These are phyloP conservation scores for Sebastes minor DNA, from an alignment of 2,797 vertebrate genomes.

Conservation along the genomic window DNA sequence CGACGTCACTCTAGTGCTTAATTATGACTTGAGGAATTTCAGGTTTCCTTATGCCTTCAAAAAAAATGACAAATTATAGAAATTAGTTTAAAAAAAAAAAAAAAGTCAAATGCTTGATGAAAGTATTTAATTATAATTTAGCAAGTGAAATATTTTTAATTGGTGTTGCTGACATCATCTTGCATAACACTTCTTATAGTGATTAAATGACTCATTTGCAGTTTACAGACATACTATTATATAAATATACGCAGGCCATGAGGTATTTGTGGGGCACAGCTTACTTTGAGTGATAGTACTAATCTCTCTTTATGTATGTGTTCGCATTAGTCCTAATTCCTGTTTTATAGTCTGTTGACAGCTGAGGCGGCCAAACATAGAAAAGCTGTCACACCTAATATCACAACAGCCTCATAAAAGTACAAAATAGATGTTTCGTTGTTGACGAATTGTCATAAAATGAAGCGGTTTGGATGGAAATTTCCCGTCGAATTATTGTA, in stretches of 20 bases:
- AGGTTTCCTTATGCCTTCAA: neutral
- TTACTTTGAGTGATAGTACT: slow-evolving; percentile 25
- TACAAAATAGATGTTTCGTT: slow-evolving; percentile 35
- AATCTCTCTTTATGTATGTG: slow-evolving; percentile 37
- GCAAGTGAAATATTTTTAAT: neutral
- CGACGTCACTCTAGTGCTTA: neutral
- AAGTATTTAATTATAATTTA: neutral
- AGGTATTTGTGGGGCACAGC: slow-evolving; percentile 21
- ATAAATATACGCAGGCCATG: slow-evolving; percentile 9
- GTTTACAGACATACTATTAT: neutral
- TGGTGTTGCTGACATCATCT: neutral
- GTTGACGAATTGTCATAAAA: slow-evolving; percentile 19
- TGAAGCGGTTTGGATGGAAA: neutral
- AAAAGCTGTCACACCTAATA: slow-evolving; percentile 15
- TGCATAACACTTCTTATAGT: neutral
- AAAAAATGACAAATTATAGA: neutral
- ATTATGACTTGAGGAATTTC: neutral
- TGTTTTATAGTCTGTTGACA: slow-evolving; percentile 50
- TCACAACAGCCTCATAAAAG: slow-evolving; percentile 33
- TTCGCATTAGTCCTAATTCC: slow-evolving; percentile 29
- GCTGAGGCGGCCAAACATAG: slow-evolving; percentile 48
- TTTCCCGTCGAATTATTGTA: neutral
- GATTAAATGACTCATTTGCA: neutral
- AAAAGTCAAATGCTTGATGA: neutral
- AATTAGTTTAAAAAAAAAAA: neutral